A percentile compares a stretch with the other conserved stretches of the same genome.
Evolutionary conservation across 2,113 vertebrate species (phyloP).

Genomic region (Pituophis catenifer): DNA sequence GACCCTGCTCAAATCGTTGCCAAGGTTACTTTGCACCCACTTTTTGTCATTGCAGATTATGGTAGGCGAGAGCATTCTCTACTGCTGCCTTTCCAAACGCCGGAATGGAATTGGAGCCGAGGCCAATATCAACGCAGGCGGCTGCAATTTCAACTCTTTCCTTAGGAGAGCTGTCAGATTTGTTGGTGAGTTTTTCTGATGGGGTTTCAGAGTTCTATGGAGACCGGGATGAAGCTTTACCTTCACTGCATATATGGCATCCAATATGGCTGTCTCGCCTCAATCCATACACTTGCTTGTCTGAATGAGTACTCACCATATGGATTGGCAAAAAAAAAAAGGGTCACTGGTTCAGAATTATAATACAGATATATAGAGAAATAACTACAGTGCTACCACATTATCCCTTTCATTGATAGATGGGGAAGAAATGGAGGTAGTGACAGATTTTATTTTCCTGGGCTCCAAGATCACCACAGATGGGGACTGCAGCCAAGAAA

Average conservation of each 20-base stretch:
- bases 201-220: background rate
- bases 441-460: no score
- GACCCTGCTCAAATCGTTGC: conserved; percentile 18
- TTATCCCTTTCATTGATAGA: no score
- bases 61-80: conserved; percentile 96
- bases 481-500: no score
- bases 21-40: conserved; percentile 38
- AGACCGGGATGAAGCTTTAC: background rate
- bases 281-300: background rate
- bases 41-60: conserved; percentile 84
- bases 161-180: conserved; percentile 95
- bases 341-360: background rate
- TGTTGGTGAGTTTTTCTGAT: conserved; percentile 79
- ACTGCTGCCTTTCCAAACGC: conserved; percentile 90
- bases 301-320: background rate
- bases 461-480: no score
- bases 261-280: background rate
- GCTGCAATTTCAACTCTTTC: conserved; percentile 99
- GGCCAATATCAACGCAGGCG: conserved; percentile 93
- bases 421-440: no score
- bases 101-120: conserved; percentile 80
- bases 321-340: background rate
- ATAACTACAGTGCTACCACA: background rate
- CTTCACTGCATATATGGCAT: background rate
- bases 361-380: background rate